phyloP scores from a whole-genome alignment of 2,888 invertebrate species.

The Diploptera punctata region DNA sequence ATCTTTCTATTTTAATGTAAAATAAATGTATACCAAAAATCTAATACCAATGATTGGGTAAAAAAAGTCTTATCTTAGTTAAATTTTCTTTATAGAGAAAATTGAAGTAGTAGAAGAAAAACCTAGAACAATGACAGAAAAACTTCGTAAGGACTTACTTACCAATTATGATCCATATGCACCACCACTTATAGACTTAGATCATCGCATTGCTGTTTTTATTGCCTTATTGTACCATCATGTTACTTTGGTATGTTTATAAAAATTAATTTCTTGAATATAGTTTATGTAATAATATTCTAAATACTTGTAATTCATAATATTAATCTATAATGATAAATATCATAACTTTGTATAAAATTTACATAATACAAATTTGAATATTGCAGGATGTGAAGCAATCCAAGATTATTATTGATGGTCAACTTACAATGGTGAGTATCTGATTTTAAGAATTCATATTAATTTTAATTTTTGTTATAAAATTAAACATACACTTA shows the following conservation, averaged over 20 bases:
- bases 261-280: too few species aligned
- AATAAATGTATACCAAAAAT: too few species aligned
- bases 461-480: too few species aligned
- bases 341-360: too few species aligned
- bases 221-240: slow-evolving; percentile 33
- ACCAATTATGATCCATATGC: slow-evolving; percentile 57
- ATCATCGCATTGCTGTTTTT: slow-evolving; percentile 32
- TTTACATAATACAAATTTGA: too few species aligned
- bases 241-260: slow-evolving; percentile 37
- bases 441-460: too few species aligned
- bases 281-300: too few species aligned
- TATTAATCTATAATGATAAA: too few species aligned
- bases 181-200: slow-evolving; percentile 47
- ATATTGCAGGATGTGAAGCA: slow-evolving; percentile 52
- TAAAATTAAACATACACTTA: too few species aligned
- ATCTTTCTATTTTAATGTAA: too few species aligned
- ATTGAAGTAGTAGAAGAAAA: background rate
- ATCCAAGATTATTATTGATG: slow-evolving; percentile 51
- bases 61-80: background rate
- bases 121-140: slow-evolving; percentile 57
- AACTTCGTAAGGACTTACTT: slow-evolving; percentile 61
- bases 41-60: too few species aligned
- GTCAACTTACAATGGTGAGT: slow-evolving; percentile 56
- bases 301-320: too few species aligned
- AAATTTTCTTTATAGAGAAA: slow-evolving; percentile 10